Base-by-base conservation (phyloP, 1,140 invertebrate genomes). In the Drosophila grimshawi region DNA sequence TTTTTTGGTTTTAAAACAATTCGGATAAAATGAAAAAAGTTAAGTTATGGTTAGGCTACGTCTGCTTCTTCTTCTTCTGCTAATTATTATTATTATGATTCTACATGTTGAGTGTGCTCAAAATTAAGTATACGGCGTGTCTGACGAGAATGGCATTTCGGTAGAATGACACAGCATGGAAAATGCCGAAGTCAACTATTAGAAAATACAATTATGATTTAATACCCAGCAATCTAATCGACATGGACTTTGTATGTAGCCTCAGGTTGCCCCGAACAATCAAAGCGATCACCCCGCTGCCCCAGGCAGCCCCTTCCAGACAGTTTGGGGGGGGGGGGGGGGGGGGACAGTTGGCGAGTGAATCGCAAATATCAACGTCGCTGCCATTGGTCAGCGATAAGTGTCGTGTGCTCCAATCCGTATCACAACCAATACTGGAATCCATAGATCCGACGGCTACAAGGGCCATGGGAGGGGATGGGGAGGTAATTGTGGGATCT, bases 191-290 rank as follows among this genome's bases (percentile, higher is more conserved):
- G 37, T 48, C 39, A 55, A 33, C 48, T 33, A 61, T 73, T 55
- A 32, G 37, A 45, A 72, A 48, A 61, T 35, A 52, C 53, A 37
- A 67, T 41, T 63, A 60, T 73, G 63, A 73, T 67, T 73, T 67
- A 73, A 71, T 71, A 43, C 43, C 19, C 55, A 65, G 39, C 62
- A 71, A 73, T 73, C 70, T 73, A 68, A 73, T 73, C 71, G 46
- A 37, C 66, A 62, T 43, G 61, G 71, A 74, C 65, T 69, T 69
- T 61, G 65, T 49, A 35, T 57, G 49, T 5, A 51, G 29, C 27
- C 53, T 29, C 43, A 3, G 8, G 3, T 43, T 4, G 45, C 45
- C 30, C 56, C 39, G 3, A 39, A 30, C 37, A 37, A 8, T 10
- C 45, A 11, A 6, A 43, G 37, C 8, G 11, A 5, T 5, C 5